phyloP scores from a whole-genome alignment of 2,113 vertebrate genomes.

The Gymnogyps californianus region DNA sequence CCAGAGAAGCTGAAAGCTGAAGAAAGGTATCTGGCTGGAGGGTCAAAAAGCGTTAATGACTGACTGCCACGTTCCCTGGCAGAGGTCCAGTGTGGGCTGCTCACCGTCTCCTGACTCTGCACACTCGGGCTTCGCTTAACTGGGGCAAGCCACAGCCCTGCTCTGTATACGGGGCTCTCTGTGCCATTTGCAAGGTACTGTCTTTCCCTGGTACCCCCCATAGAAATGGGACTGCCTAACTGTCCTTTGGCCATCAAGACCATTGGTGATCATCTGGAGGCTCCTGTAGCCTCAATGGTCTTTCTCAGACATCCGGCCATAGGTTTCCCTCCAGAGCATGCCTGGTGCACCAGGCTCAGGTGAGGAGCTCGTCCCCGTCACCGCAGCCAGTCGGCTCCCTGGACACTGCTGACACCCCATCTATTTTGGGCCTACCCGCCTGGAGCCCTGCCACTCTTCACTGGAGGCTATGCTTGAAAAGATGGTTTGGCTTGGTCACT shows the following conservation, averaged over 20 bases:
- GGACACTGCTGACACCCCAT: neutral
- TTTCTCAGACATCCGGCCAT: neutral
- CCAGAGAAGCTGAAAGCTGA: neutral
- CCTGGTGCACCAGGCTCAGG: neutral
- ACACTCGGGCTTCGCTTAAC: neutral
- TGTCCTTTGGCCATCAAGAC: neutral
- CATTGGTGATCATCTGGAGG: neutral
- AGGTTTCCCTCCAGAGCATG: neutral
- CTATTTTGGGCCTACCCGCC: neutral
- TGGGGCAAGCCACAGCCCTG: neutral
- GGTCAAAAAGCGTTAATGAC: neutral
- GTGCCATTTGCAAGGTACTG: neutral
- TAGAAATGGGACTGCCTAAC: neutral
- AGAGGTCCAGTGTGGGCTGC: neutral
- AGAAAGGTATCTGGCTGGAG: neutral
- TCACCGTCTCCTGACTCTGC: neutral
- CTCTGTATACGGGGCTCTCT: neutral
- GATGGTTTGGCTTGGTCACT: neutral
- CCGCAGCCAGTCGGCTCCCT: neutral
- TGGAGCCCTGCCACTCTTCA: neutral
- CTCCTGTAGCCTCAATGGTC: neutral
- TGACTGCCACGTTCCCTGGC: neutral
- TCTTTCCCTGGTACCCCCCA: neutral
- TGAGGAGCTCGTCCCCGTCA: accelerated
- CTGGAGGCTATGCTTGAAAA: neutral